phyloP scores from a whole-genome alignment of 2,888 invertebrate species.

The Charanyca ferruginea region DNA sequence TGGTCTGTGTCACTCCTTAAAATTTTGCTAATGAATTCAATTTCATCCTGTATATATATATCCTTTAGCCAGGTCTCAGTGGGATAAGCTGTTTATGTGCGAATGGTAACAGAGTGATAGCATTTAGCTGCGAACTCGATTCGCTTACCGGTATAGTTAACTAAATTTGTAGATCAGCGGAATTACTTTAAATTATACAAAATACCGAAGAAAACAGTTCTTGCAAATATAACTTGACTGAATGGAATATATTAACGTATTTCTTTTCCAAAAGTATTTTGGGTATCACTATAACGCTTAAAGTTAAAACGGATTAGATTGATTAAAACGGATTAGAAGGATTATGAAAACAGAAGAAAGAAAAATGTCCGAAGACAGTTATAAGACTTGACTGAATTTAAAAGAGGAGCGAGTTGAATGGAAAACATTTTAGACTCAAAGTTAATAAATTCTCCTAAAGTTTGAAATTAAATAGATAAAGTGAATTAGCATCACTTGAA shows the following conservation, averaged over 20 bases:
- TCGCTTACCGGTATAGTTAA: constrained; percentile 14
- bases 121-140: constrained; percentile 25
- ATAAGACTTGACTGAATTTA: constrained; percentile 38
- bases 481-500: constrained; percentile 55
- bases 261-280: constrained; percentile 11
- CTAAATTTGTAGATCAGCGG: constrained; percentile 11
- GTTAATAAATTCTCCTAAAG: constrained; percentile 55
- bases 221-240: neutral
- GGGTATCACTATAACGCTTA: neutral
- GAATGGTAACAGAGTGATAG: constrained; percentile 30
- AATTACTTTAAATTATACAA: neutral
- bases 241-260: constrained; percentile 8
- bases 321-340: constrained; percentile 45
- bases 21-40: too few relatives aligned
- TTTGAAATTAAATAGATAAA: constrained; percentile 56
- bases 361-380: constrained; percentile 36
- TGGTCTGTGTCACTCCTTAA: too few relatives aligned
- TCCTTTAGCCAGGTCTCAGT: neutral
- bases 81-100: constrained; percentile 27
- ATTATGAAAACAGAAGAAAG: constrained; percentile 38
- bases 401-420: constrained; percentile 53
- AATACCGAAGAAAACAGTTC: constrained; percentile 4
- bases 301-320: constrained; percentile 23
- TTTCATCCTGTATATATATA: neutral
- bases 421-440: constrained; percentile 49